Percentiles rank a stretch among this genome's conserved stretches.
These are phyloP conservation scores for Puma concolor DNA, from an alignment of 2,113 vertebrate species.

Conservation along the genomic window DNA sequence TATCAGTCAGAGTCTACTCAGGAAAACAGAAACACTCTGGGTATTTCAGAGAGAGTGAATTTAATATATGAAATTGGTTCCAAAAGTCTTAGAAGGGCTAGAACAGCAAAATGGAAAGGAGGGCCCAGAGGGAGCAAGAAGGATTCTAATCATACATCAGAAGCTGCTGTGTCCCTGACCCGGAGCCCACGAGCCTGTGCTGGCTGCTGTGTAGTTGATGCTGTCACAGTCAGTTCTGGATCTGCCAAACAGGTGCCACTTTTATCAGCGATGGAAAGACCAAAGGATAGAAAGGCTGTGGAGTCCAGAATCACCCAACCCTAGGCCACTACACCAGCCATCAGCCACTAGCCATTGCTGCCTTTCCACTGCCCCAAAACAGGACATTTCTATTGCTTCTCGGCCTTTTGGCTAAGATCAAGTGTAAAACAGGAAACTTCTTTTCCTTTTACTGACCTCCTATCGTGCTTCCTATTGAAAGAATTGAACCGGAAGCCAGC, in stretches of 20 bases:
- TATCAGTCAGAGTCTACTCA: background rate
- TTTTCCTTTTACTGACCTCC: conserved; percentile 1
- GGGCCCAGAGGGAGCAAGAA: background rate
- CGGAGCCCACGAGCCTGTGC: background rate
- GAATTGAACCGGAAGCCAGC: background rate
- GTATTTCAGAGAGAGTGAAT: conserved; percentile 5
- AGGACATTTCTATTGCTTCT: too few relatives aligned
- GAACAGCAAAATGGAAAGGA: background rate
- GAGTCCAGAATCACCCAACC: background rate
- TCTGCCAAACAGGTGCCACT: background rate
- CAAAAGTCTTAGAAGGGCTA: background rate
- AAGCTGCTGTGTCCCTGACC: background rate
- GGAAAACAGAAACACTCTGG: background rate
- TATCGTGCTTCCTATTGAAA: background rate
- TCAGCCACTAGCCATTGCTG: background rate
- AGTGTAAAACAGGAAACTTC: background rate
- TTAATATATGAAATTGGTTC: background rate
- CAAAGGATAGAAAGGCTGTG: background rate
- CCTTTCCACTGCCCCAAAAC: background rate
- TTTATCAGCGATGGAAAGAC: background rate
- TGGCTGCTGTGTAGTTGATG: background rate
- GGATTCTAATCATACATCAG: background rate
- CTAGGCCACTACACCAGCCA: background rate
- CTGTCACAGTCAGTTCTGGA: background rate
- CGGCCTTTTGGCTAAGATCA: too few relatives aligned